A percentile compares a stretch with the other conserved stretches of the same genome.
These are phyloP conservation scores for Mythimna pallens DNA, from an alignment of 2,888 invertebrate genomes.

Conservation along the genomic window DNA sequence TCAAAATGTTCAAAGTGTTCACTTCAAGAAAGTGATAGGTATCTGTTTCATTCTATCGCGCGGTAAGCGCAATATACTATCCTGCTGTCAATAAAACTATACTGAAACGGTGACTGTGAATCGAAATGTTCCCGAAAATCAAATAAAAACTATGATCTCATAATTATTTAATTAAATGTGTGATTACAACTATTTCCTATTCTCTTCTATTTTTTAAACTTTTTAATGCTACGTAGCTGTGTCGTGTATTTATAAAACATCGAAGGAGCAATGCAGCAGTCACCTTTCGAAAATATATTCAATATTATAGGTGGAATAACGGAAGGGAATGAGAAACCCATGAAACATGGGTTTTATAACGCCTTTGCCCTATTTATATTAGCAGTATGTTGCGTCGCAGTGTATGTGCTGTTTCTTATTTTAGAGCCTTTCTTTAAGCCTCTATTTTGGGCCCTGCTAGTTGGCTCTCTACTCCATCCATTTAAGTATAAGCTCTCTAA, in stretches of 20 bases:
- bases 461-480: conserved; percentile 99
- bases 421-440: conserved; percentile 98
- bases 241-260: conserved; percentile 34
- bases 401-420: conserved; percentile 95
- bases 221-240: conserved; percentile 42
- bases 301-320: conserved; percentile 93
- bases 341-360: conserved; percentile 97
- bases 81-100: conserved; percentile 43
- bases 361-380: conserved; percentile 95
- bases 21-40: not conserved
- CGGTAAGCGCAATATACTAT: not conserved
- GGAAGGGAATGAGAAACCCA: conserved; percentile 96
- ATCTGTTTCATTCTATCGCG: conserved; percentile 37
- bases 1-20: not conserved
- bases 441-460: conserved; percentile 98
- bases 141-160: conserved; percentile 79
- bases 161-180: conserved; percentile 58
- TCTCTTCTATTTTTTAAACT: conserved; percentile 41
- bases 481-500: conserved; percentile 96
- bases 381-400: conserved; percentile 92
- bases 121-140: conserved; percentile 64
- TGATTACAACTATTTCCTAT: conserved; percentile 35
- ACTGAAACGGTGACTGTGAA: conserved; percentile 37
- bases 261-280: conserved; percentile 85
- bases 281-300: conserved; percentile 92